Evolutionary conservation across 2,797 vertebrate species (phyloP).

Genomic region (Scolopax bukidnonensis): DNA sequence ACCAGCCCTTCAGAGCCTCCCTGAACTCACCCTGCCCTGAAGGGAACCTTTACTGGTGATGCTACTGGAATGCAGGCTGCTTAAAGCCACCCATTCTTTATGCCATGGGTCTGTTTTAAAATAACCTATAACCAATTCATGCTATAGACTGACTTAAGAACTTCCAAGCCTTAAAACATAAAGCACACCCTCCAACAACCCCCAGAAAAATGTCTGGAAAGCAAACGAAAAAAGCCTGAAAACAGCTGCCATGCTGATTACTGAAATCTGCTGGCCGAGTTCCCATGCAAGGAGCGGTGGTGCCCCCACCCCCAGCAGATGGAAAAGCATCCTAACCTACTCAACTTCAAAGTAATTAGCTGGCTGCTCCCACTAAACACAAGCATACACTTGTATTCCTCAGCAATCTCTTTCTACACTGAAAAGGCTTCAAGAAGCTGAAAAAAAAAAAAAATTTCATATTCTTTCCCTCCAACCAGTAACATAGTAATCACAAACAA

Average conservation of each 20-base stretch:
- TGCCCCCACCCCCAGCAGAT: neutral
- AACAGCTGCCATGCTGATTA: neutral
- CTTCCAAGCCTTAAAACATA: neutral
- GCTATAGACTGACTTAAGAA: neutral
- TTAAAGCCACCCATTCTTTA: neutral
- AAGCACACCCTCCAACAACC: neutral
- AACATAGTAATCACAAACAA: neutral
- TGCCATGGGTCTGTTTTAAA: neutral
- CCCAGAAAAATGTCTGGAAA: neutral
- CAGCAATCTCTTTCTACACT: neutral
- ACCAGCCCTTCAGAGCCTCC: neutral
- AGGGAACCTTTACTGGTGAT: neutral
- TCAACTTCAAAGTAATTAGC: neutral
- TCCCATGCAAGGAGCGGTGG: neutral
- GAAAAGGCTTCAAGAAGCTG: neutral
- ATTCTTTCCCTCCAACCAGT: neutral
- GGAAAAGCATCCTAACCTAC: neutral
- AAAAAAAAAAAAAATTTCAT: neutral
- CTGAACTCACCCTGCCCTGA: neutral
- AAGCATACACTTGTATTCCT: neutral
- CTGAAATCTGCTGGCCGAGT: neutral
- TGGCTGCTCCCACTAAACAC: neutral
- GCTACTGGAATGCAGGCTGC: neutral
- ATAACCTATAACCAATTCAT: neutral
- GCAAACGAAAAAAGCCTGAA: neutral